A percentile compares a stretch with the other conserved stretches of the same genome.
Conservation (phyloP, 2,888 invertebrate species). For the Crepidodera aurea region DNA sequence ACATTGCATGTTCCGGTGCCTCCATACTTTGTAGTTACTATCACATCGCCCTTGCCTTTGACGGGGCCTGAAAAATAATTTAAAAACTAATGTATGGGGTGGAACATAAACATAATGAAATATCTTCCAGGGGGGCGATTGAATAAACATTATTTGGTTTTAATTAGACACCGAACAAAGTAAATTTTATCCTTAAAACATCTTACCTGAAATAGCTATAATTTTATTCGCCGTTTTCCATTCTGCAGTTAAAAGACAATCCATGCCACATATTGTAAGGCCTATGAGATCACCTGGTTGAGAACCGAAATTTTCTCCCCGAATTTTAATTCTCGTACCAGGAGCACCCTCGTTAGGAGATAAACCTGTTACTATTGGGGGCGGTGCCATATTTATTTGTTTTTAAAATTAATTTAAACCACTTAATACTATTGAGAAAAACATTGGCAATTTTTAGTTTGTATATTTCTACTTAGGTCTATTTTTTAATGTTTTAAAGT, state of each 20-base stretch:
- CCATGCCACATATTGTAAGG: slow-evolving; percentile 93
- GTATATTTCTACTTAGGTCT: too few species aligned
- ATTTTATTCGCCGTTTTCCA: slow-evolving; percentile 99
- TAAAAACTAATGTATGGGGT: too few species aligned
- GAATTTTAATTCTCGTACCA: slow-evolving; percentile 91
- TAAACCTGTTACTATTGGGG: slow-evolving; percentile 92
- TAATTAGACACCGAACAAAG: too few species aligned
- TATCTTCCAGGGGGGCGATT: too few species aligned
- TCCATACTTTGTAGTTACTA: slow-evolving; percentile 86
- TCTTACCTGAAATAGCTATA: slow-evolving; percentile 92
- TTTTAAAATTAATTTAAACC: not conserved
- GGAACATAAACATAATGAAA: not conserved
- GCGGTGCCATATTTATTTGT: slow-evolving; percentile 72
- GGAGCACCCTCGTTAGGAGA: slow-evolving; percentile 99
- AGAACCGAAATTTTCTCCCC: slow-evolving; percentile 94
- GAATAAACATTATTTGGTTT: too few species aligned
- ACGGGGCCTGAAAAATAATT: slow-evolving; percentile 71
- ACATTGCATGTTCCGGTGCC: slow-evolving; percentile 91
- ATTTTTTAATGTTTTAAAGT: too few species aligned
- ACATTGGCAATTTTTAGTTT: not conserved
- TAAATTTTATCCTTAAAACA: not conserved
- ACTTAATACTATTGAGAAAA: not conserved
- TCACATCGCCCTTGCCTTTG: slow-evolving; percentile 90
- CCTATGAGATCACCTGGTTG: slow-evolving; percentile 87
- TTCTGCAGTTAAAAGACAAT: slow-evolving; percentile 94